Evolutionary conservation across 23 tunicate species (phyloP), one percentile per base, ranked within the genome.

Genomic region (Clavelina lepadiformis): DNA sequence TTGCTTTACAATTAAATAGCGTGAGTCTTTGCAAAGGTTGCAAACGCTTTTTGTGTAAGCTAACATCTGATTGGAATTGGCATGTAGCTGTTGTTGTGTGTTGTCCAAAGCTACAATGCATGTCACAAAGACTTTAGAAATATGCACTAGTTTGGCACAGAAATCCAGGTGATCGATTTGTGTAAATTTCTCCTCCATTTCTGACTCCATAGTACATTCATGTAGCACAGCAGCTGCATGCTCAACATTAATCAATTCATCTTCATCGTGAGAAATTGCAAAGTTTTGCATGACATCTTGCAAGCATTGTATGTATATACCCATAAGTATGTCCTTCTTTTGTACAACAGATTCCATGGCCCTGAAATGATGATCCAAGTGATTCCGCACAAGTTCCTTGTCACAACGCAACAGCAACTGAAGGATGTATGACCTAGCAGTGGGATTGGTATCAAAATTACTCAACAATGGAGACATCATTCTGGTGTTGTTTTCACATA

Each of bases 341-440:
- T 38, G 26, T 25, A 63, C 19, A 19, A 51, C 71, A 28, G 34
- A 35, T 21, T 25, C n/a, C 35, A 63, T 33, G 25, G 25, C 52
- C 11, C 31, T 13, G 13, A 75, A 75, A 44, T 75, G 71, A 6
- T 58, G 25, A 21, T 78, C 36, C 21, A 78, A 38, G 24, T 68
- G 67, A 1, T 58, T 28, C 59, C 68, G 56, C 2, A 68, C 73
- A 22, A 68, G n/a, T 8, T 28, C 31, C 20, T 41, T 31, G 26
- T 78, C 62, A 58, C 66, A 78, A 5, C 69, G 50, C 37, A 78
- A 56, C 53, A 68, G 33, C 31, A 78, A 61, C 51, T 78, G 84
- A 34, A 78, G 69, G 25, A 78, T 78, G 50, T 65, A 78, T 58
- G 82, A 65, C 31, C 84, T 31, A 24, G 66, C 73, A 2, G 75